phyloP scores from a whole-genome alignment of 1,140 invertebrate genomes.

The Papilio dardanus region DNA sequence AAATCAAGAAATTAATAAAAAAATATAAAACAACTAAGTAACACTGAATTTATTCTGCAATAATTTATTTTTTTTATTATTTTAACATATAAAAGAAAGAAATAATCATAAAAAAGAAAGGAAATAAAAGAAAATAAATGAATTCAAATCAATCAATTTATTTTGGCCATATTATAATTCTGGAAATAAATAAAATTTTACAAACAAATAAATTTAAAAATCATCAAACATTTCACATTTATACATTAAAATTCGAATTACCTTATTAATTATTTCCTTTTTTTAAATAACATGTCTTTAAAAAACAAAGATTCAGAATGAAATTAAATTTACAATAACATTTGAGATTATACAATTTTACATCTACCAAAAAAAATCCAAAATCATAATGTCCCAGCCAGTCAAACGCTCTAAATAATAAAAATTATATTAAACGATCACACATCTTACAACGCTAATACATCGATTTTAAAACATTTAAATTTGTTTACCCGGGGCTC shows the following conservation, averaged over 20 bases:
- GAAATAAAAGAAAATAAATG: slow-evolving; percentile 53
- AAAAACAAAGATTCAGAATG: neutral
- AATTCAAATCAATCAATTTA: slow-evolving; percentile 68
- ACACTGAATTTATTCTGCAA: neutral
- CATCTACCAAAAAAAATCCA: neutral
- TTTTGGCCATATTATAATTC: slow-evolving; percentile 69
- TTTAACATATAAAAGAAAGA: neutral
- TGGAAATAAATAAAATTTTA: slow-evolving; percentile 74
- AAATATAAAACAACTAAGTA: neutral
- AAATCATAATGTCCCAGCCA: slow-evolving; percentile 19
- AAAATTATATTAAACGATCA: slow-evolving; percentile 33
- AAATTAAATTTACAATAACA: slow-evolving; percentile 30
- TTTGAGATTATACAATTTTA: slow-evolving; percentile 41
- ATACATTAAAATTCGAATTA: slow-evolving; percentile 52
- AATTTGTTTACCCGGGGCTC: slow-evolving; percentile 14
- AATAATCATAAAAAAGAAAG: slow-evolving; percentile 40
- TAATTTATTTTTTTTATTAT: neutral
- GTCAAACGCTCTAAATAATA: neutral
- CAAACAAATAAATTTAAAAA: slow-evolving; percentile 61
- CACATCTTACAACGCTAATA: slow-evolving; percentile 7
- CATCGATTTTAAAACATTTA: neutral
- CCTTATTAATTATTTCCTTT: slow-evolving; percentile 46
- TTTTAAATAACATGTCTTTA: slow-evolving; percentile 34
- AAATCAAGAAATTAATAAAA: neutral
- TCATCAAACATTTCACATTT: slow-evolving; percentile 57